phyloP scores from a whole-genome alignment of 2,113 vertebrate genomes.

The Eptesicus fuscus region DNA sequence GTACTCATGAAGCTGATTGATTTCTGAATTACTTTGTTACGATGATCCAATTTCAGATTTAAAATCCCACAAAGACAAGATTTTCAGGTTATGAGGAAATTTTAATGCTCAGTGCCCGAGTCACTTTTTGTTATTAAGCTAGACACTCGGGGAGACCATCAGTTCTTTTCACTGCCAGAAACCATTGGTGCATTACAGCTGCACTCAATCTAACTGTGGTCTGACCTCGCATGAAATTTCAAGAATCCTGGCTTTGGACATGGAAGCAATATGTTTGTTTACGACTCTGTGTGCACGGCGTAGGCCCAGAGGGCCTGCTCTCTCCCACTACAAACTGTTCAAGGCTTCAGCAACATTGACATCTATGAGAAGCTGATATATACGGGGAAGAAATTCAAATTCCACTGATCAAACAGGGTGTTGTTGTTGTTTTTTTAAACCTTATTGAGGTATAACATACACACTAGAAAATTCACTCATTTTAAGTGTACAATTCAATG shows the following conservation, averaged over 20 bases:
- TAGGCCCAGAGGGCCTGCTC: slow-evolving; percentile 50
- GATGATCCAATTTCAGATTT: slow-evolving; percentile 55
- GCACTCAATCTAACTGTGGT: slow-evolving; percentile 58
- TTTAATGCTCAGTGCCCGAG: slow-evolving; percentile 51
- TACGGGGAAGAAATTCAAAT: slow-evolving; percentile 31
- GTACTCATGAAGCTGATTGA: slow-evolving; percentile 37
- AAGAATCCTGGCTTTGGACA: slow-evolving; percentile 66
- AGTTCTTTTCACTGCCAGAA: slow-evolving; percentile 43
- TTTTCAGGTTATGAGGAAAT: slow-evolving; percentile 47
- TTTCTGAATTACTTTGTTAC: slow-evolving; percentile 57
- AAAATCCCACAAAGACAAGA: slow-evolving; percentile 35
- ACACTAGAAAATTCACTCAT: not conserved
- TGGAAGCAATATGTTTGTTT: slow-evolving; percentile 72
- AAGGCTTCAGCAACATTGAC: slow-evolving; percentile 37
- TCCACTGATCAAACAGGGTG: slow-evolving; percentile 9
- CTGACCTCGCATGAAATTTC: slow-evolving; percentile 47
- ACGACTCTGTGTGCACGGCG: slow-evolving; percentile 23
- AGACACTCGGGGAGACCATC: slow-evolving; percentile 44
- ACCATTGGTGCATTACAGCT: slow-evolving; percentile 22
- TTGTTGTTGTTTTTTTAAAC: not conserved
- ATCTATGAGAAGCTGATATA: slow-evolving; percentile 43
- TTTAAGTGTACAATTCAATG: not conserved
- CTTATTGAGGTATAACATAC: slow-evolving; percentile 20
- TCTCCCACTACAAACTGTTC: slow-evolving; percentile 40
- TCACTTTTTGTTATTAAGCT: slow-evolving; percentile 67